Evolutionary conservation across 2,888 invertebrate species (phyloP).

Genomic region (Conchocele bisecta): DNA sequence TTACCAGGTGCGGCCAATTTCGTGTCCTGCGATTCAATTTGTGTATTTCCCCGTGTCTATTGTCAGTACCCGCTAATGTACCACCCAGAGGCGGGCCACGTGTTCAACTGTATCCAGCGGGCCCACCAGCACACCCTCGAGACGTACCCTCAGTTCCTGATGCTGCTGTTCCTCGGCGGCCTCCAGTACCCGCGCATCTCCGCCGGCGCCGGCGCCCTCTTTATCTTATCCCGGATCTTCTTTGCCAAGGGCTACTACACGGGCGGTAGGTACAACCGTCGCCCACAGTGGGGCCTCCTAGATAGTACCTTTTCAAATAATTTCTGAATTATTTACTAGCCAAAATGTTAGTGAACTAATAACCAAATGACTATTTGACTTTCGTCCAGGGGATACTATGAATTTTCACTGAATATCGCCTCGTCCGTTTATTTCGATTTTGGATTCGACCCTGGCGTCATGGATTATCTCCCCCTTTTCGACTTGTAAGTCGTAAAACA

Average conservation of each 20-base stretch:
- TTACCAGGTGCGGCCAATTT: too few relatives aligned
- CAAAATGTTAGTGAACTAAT: too few relatives aligned
- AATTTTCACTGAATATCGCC: too few relatives aligned
- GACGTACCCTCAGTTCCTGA: conserved; percentile 78
- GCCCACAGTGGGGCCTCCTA: background rate
- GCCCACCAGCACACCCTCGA: conserved; percentile 84
- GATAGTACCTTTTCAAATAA: background rate
- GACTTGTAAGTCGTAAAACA: too few relatives aligned
- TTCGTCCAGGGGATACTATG: too few relatives aligned
- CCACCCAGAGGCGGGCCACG: conserved; percentile 77
- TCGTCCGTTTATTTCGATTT: too few relatives aligned
- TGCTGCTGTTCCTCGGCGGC: conserved; percentile 82
- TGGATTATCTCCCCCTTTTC: too few relatives aligned
- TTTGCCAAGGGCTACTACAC: conserved; percentile 84
- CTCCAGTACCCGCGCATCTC: conserved; percentile 59
- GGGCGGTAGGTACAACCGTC: conserved; percentile 78
- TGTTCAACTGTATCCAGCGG: conserved; percentile 84
- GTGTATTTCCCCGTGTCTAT: too few relatives aligned
- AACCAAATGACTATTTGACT: too few relatives aligned
- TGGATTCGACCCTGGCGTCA: too few relatives aligned
- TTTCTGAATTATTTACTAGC: too few relatives aligned
- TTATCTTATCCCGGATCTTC: conserved; percentile 80
- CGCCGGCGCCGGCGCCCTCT: conserved; percentile 79
- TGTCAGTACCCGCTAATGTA: conserved; percentile 83
- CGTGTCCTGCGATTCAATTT: too few relatives aligned